Conservation (phyloP, 2,888 invertebrate species). For the Tipula vernalis region DNA sequence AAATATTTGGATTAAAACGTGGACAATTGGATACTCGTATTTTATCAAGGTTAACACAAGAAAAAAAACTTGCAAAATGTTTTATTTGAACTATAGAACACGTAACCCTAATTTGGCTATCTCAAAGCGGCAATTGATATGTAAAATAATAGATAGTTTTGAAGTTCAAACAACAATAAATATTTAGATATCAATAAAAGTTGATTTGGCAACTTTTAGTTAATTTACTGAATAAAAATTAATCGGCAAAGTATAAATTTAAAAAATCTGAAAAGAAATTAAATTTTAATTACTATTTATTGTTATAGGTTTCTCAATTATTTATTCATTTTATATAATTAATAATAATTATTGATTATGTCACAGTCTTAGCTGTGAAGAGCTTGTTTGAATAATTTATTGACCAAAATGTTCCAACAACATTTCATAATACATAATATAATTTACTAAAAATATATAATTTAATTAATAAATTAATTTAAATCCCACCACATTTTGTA, state of each 20-base stretch:
- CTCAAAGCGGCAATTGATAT: not conserved
- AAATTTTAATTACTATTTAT: not conserved
- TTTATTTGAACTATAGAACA: too few relatives aligned
- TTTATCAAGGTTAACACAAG: too few relatives aligned
- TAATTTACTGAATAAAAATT: too few relatives aligned
- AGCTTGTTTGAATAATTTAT: not conserved
- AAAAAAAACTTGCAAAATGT: not conserved
- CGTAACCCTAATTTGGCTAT: not conserved
- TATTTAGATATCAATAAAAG: not conserved
- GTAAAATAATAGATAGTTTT: not conserved
- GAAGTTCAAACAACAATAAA: not conserved
- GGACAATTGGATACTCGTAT: too few relatives aligned
- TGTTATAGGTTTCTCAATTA: not conserved
- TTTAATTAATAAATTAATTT: not conserved
- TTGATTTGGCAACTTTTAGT: not conserved
- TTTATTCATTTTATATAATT: not conserved
- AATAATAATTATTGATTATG: not conserved
- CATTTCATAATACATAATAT: not conserved
- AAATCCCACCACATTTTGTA: not conserved
- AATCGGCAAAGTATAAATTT: not conserved
- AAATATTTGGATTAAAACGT: not conserved
- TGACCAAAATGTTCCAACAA: not conserved
- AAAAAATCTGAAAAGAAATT: not conserved
- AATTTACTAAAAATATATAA: not conserved
- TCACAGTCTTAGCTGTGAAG: not conserved